Percentiles rank a stretch among this genome's conserved stretches.
phyloP scores from a whole-genome alignment of 92 coral and sea anemone species.

The Epizoanthus scotinus region DNA sequence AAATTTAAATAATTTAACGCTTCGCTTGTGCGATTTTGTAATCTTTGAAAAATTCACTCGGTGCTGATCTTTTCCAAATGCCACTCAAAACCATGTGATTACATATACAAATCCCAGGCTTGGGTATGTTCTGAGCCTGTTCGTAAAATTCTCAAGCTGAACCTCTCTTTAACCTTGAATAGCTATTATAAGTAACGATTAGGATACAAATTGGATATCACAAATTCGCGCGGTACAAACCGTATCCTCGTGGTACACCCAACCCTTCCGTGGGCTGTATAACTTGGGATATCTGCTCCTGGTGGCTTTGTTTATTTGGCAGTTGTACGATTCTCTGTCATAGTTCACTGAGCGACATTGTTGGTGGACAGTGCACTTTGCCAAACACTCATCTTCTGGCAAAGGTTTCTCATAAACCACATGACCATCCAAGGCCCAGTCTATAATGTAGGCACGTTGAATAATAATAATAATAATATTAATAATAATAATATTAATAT shows the following conservation, averaged over 20 bases:
- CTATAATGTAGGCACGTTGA: neutral
- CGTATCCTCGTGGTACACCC: neutral
- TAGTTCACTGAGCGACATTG: neutral
- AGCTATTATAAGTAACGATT: too few relatives aligned
- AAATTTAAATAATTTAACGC: too few relatives aligned
- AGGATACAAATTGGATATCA: neutral
- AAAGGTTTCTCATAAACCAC: neutral
- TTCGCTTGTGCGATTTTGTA: too few relatives aligned
- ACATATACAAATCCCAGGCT: too few relatives aligned
- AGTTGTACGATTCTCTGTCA: neutral
- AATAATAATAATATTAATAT: too few relatives aligned
- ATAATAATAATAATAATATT: too few relatives aligned
- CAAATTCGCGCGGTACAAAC: neutral
- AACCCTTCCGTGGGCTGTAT: neutral
- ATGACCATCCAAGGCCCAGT: neutral
- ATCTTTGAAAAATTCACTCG: too few relatives aligned
- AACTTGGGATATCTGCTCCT: neutral
- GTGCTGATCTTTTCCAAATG: too few relatives aligned
- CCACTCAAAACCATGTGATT: too few relatives aligned
- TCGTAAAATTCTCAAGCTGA: too few relatives aligned
- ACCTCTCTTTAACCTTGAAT: too few relatives aligned
- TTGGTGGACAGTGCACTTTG: neutral
- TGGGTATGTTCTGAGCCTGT: too few relatives aligned
- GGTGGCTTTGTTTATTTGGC: neutral
- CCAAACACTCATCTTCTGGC: neutral